Evolutionary conservation across 1,140 invertebrate species (phyloP).

Genomic region (Bilobella aurantiaca): DNA sequence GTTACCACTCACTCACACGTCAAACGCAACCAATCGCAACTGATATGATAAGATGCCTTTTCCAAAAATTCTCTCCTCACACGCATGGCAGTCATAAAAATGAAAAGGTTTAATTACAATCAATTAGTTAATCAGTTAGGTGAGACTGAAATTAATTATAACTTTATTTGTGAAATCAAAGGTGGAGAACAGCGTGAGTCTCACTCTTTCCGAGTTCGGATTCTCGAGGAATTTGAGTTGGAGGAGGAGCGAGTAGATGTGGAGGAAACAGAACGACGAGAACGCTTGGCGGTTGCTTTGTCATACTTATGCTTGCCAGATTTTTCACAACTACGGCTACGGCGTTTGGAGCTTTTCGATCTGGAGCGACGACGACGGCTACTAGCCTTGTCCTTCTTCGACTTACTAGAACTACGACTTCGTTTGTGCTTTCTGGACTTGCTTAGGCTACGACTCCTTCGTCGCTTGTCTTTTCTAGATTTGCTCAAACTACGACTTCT

Average conservation of each 20-base stretch:
- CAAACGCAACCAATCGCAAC: neutral
- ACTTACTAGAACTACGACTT: neutral
- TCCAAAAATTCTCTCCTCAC: neutral
- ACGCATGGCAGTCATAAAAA: neutral
- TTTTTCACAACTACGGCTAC: too few relatives aligned
- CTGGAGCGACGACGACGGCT: neutral
- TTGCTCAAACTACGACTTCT: neutral
- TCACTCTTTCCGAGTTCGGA: neutral
- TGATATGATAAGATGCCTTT: neutral
- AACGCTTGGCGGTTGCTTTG: neutral
- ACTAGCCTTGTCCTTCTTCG: neutral
- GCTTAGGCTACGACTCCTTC: neutral
- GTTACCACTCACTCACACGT: too few relatives aligned
- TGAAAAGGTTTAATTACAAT: neutral
- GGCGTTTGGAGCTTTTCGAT: neutral
- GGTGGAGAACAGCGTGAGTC: neutral
- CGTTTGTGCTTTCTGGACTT: constrained; percentile 1
- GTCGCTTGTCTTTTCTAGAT: too few relatives aligned
- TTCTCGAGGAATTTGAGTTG: neutral
- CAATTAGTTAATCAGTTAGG: neutral
- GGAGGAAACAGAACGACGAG: neutral
- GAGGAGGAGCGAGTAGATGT: neutral
- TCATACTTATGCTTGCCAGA: neutral
- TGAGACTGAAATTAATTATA: neutral
- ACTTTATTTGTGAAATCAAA: neutral